These are phyloP conservation scores for Cancer borealis DNA, from an alignment of 2,888 invertebrate genomes.

Conservation along the genomic window DNA sequence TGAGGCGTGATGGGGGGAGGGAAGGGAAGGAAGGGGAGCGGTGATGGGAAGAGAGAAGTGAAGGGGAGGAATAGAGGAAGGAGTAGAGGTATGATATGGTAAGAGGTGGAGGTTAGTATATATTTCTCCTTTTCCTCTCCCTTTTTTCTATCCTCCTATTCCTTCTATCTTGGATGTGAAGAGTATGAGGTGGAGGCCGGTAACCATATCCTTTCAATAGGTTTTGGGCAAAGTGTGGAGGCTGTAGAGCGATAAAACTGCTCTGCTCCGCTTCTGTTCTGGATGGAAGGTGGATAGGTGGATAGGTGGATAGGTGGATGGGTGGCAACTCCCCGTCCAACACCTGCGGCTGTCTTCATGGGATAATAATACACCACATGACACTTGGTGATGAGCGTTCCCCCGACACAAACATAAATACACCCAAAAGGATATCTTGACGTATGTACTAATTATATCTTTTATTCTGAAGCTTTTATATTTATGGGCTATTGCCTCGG, in stretches of 20 bases:
- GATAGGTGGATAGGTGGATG: neutral
- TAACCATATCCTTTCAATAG: too few species aligned
- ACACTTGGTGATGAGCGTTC: constrained; percentile 9
- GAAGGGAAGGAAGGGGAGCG: neutral
- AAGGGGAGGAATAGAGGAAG: neutral
- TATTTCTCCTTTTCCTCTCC: too few species aligned
- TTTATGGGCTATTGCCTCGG: constrained; percentile 5
- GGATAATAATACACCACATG: constrained; percentile 10
- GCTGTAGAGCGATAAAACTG: too few species aligned
- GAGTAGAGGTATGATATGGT: neutral
- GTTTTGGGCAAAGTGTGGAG: too few species aligned
- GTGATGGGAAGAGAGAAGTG: neutral
- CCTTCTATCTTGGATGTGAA: too few species aligned
- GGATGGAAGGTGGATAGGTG: neutral
- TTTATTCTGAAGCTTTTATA: constrained; percentile 12
- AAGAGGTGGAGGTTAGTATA: too few species aligned
- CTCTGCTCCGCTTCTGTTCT: too few species aligned
- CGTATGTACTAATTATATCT: neutral
- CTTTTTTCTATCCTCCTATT: too few species aligned
- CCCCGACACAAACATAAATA: constrained; percentile 11
- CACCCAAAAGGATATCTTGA: constrained; percentile 10
- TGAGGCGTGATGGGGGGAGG: neutral
- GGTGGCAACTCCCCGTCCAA: neutral
- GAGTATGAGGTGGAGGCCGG: neutral
- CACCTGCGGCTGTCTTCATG: neutral